phyloP scores from a whole-genome alignment of 2,113 vertebrate genomes.

The Clupea harengus region DNA sequence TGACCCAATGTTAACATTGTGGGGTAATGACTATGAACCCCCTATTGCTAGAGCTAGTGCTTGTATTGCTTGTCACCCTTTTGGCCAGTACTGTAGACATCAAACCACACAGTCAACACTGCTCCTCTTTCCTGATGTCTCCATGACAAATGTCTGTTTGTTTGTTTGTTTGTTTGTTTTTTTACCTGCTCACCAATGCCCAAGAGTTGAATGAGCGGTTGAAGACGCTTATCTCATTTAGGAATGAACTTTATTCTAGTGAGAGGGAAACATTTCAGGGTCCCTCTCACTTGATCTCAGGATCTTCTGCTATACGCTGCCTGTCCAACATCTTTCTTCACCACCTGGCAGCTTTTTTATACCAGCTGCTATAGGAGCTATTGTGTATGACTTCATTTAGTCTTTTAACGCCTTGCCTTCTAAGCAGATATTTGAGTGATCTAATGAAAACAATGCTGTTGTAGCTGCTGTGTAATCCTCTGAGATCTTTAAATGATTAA shows the following conservation, averaged over 20 bases:
- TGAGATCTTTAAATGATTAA: not conserved
- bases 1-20: not conserved
- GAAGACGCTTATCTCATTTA: too few relatives aligned
- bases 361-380: not conserved
- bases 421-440: not conserved
- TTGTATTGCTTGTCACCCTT: not conserved
- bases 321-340: not conserved
- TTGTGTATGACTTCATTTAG: not conserved
- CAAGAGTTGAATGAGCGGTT: too few relatives aligned
- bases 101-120: not conserved
- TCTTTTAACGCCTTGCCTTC: not conserved
- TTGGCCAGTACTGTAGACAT: not conserved
- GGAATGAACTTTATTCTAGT: not conserved
- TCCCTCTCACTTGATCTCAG: not conserved
- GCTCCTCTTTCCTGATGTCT: not conserved
- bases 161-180: not conserved
- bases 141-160: not conserved
- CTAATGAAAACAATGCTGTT: slow-evolving; percentile 3
- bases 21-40: not conserved
- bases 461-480: not conserved
- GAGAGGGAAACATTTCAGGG: not conserved
- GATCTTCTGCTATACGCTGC: not conserved
- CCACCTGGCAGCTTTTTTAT: not conserved
- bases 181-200: too few relatives aligned
- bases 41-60: not conserved